Evolutionary conservation across 2,113 vertebrate genomes (phyloP).

Genomic region (Leucopsar rothschildi): DNA sequence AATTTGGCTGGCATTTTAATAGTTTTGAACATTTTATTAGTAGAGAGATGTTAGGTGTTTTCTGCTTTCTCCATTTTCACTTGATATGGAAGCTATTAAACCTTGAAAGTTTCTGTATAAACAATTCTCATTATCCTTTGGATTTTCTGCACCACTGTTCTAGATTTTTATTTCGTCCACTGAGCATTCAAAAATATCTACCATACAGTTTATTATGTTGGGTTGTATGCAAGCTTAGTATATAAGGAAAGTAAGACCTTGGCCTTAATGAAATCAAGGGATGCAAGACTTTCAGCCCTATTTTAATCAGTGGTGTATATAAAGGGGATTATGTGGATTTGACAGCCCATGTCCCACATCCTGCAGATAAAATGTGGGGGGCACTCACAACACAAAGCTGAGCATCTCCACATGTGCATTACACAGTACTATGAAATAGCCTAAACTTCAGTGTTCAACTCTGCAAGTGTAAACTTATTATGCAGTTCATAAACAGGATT

Average conservation of each 20-base stretch:
- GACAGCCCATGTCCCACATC: not conserved
- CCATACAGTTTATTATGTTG: not conserved
- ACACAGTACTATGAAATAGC: not conserved
- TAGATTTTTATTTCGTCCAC: not conserved
- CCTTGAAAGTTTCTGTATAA: not conserved
- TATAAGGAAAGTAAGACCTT: not conserved
- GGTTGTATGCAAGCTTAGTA: not conserved
- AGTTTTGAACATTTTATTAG: not conserved
- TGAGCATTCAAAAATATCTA: not conserved
- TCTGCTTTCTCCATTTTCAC: not conserved
- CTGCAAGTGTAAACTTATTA: not conserved
- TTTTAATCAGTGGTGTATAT: not conserved
- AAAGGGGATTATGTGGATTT: not conserved
- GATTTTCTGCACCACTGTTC: not conserved
- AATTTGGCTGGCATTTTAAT: not conserved
- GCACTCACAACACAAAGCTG: not conserved
- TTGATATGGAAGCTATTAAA: not conserved
- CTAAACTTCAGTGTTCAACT: not conserved
- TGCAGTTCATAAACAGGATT: not conserved
- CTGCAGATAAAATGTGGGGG: not conserved
- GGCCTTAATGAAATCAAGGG: not conserved
- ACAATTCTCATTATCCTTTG: not conserved
- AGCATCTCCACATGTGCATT: not conserved
- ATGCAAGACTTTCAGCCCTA: not conserved
- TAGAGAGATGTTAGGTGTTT: not conserved